A percentile compares a stretch with the other conserved stretches of the same genome.
phyloP scores from a whole-genome alignment of 2,888 invertebrate species.

The Eretmocerus hayati region DNA sequence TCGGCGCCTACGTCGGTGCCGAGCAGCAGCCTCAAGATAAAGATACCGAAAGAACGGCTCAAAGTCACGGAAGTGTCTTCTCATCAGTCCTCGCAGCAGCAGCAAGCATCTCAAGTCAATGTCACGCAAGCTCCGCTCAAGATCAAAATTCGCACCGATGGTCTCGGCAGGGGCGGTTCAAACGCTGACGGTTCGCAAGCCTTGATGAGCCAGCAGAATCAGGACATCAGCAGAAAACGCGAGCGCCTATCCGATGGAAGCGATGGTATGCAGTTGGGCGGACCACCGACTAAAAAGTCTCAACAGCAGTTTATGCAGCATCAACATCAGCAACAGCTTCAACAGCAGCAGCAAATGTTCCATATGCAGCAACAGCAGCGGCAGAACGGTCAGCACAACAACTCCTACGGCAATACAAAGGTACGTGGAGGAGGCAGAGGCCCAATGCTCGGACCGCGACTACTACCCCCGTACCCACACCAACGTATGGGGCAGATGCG shows the following conservation, averaged over 20 bases:
- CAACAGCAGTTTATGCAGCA: constrained; percentile 20
- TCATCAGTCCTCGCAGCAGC: constrained; percentile 3
- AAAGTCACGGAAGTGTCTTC: constrained; percentile 38
- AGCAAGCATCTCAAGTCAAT: constrained; percentile 33
- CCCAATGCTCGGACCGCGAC: constrained; percentile 11
- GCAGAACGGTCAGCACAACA: constrained; percentile 43
- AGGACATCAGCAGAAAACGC: constrained; percentile 40
- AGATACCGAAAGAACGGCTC: constrained; percentile 71
- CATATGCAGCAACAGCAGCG: constrained; percentile 34
- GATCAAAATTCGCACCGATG: constrained; percentile 75
- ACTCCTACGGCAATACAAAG: constrained; percentile 41
- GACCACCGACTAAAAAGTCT: constrained; percentile 28
- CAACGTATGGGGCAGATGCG: constrained; percentile 26
- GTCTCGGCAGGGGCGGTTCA: constrained; percentile 49
- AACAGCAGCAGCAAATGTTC: constrained; percentile 19
- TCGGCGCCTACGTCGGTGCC: constrained; percentile 18
- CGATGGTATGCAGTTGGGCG: constrained; percentile 35
- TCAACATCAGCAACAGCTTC: constrained; percentile 27
- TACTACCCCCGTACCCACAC: constrained; percentile 27
- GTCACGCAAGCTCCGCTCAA: constrained; percentile 51
- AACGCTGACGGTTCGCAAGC: not conserved
- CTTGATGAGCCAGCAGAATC: constrained; percentile 27
- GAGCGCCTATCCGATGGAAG: constrained; percentile 39
- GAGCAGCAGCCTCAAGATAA: constrained; percentile 62
- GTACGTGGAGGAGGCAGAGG: constrained; percentile 44